Conservation (phyloP, 2,113 vertebrate genomes). For the Lutjanus erythropterus region DNA sequence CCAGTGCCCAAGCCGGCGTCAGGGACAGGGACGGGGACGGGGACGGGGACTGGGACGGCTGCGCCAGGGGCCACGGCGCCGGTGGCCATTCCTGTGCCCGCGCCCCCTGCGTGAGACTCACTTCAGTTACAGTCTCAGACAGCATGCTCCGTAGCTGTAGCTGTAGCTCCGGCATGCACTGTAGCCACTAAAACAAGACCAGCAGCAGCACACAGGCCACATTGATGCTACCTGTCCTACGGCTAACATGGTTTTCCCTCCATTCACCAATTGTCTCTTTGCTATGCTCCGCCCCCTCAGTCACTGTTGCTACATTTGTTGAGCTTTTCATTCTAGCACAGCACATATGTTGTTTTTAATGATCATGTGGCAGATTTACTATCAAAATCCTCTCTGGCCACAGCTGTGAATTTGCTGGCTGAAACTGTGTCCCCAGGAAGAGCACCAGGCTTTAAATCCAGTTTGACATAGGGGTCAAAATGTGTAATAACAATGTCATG, state of each 20-base stretch:
- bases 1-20: constrained; percentile 64
- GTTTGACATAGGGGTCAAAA: no score
- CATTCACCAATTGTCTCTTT: neutral
- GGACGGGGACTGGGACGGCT: constrained; percentile 23
- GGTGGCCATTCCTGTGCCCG: constrained; percentile 66
- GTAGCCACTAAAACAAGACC: constrained; percentile 67
- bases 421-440: no score
- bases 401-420: no score
- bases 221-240: constrained; percentile 14
- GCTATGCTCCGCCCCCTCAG: neutral
- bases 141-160: constrained; percentile 70
- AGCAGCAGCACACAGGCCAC: constrained; percentile 15
- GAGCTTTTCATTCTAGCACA: neutral
- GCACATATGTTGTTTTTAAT: neutral
- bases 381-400: neutral
- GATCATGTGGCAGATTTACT: neutral
- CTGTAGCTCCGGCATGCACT: constrained; percentile 54
- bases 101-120: constrained; percentile 82
- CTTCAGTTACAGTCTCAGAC: constrained; percentile 64
- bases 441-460: no score
- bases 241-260: neutral
- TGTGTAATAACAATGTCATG: no score
- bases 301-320: neutral
- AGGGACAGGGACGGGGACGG: constrained; percentile 41
- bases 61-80: constrained; percentile 38